Evolutionary conservation across 2,888 invertebrate genomes (phyloP).

Genomic region (Agrochola lychnidis): DNA sequence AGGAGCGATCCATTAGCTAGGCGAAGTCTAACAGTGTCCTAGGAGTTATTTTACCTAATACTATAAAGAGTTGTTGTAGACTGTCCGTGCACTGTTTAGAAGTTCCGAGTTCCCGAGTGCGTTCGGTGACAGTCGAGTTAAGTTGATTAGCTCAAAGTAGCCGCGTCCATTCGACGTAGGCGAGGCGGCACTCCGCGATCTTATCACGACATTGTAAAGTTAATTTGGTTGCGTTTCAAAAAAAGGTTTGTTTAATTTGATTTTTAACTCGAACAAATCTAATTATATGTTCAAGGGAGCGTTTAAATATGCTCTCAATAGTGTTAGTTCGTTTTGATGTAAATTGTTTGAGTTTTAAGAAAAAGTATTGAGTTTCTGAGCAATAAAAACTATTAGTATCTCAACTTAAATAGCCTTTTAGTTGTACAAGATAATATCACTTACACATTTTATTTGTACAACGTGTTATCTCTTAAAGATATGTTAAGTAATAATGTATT

Average conservation of each 20-base stretch:
- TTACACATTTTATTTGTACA: slow-evolving; percentile 45
- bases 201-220: slow-evolving; percentile 78
- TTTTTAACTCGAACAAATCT: slow-evolving; percentile 70
- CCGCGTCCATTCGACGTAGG: slow-evolving; percentile 76
- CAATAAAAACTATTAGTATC: slow-evolving; percentile 51
- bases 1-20: slow-evolving; percentile 86
- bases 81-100: slow-evolving; percentile 78
- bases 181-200: slow-evolving; percentile 75
- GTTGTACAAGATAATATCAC: slow-evolving; percentile 45
- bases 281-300: slow-evolving; percentile 67
- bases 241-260: slow-evolving; percentile 72
- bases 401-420: slow-evolving; percentile 47
- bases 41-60: slow-evolving; percentile 86
- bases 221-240: slow-evolving; percentile 75
- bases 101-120: slow-evolving; percentile 83
- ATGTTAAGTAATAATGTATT: slow-evolving; percentile 54
- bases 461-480: slow-evolving; percentile 45
- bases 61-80: slow-evolving; percentile 86
- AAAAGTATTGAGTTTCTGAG: slow-evolving; percentile 52
- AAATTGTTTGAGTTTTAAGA: slow-evolving; percentile 30
- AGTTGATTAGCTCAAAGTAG: slow-evolving; percentile 82
- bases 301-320: slow-evolving; percentile 62
- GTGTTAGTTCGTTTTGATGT: slow-evolving; percentile 41
- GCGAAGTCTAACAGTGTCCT: slow-evolving; percentile 84
- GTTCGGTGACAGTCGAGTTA: slow-evolving; percentile 76